A percentile compares a stretch with the other conserved stretches of the same genome.
Conservation (phyloP, 2,888 invertebrate species). For the Malthinus flaveolus region DNA sequence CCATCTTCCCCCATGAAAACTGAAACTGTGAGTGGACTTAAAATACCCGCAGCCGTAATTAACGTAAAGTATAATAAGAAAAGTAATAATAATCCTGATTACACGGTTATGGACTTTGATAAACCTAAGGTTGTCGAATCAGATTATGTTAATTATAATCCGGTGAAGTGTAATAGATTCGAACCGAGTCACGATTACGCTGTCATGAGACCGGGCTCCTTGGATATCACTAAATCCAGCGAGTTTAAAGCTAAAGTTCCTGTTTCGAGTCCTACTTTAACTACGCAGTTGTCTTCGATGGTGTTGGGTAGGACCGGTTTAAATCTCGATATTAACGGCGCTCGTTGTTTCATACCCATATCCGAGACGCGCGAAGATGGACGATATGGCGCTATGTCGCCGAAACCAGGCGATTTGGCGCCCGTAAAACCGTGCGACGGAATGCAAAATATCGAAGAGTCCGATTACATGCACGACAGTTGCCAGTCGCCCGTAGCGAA, state of each 20-base stretch:
- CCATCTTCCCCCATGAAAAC: slow-evolving; percentile 65
- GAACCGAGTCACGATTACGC: slow-evolving; percentile 30
- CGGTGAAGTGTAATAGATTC: slow-evolving; percentile 28
- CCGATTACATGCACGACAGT: slow-evolving; percentile 19
- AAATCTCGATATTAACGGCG: slow-evolving; percentile 10
- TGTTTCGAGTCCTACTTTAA: slow-evolving; percentile 39
- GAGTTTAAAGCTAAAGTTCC: slow-evolving; percentile 29
- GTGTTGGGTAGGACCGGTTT: slow-evolving; percentile 23
- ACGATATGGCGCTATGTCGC: slow-evolving; percentile 24
- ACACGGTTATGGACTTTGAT: slow-evolving; percentile 50
- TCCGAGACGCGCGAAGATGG: slow-evolving; percentile 29
- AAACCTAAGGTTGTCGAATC: slow-evolving; percentile 33
- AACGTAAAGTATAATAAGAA: slow-evolving; percentile 40
- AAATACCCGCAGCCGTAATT: slow-evolving; percentile 43
- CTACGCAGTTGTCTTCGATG: slow-evolving; percentile 37
- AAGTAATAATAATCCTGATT: slow-evolving; percentile 37
- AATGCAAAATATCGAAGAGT: slow-evolving; percentile 15
- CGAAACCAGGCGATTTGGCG: slow-evolving; percentile 32
- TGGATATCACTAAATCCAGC: slow-evolving; percentile 31
- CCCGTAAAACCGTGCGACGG: slow-evolving; percentile 24
- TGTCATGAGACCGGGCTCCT: slow-evolving; percentile 29
- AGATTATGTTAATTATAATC: slow-evolving; percentile 52
- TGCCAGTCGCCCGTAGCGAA: slow-evolving; percentile 40
- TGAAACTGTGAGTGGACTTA: slow-evolving; percentile 36
- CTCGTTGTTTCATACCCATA: slow-evolving; percentile 35